Base-by-base conservation (phyloP, 2,797 vertebrate species). In the Cichlasoma orientale region DNA sequence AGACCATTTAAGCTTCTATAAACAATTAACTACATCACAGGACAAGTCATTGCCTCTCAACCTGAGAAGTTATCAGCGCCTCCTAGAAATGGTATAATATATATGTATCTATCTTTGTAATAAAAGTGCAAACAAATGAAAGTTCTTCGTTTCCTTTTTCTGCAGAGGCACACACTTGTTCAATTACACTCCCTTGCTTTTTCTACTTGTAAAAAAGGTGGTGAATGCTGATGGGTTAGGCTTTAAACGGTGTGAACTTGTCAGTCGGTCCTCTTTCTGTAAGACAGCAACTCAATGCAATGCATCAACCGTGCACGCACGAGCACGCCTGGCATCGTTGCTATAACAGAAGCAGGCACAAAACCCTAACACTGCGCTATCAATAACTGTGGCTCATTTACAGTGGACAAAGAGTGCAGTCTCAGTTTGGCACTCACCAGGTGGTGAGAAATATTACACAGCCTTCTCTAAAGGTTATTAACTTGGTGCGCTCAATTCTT, bases 381-480 rank as follows among this genome's bases (percentile, higher is more conserved):
- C 61, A 66, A 66, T 66, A 66, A 66, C 61, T 29, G 61, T 2
- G 3, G 23, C 12, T 50, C 63, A 68, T 50, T 68, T 19, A 68
- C 25, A 50, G 41, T 19, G 19, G 57, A 79, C 44, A 58, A 57
- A 68, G 56, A 58, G n/a, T 44, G 16, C 2, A 29, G 74, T 75
- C 76, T 83, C 7, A 80, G 11, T 72, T 88, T 78, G 85, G 74
- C 75, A 71, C 27, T 52, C 50, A 68, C 27, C 1, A 33, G 14
- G 25, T 58, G 10, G 58, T 82, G 50, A 58, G 54, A 54, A 66
- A 72, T 8, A n/a, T 31, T 75, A 31, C 41, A 81, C 57, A 68
- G 8, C 69, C 72, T 69, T 75, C 33, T 77, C 79, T 79, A 81
- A 89, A 87, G 84, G 8, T 57, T 78, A 88, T 86, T 82, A 88